A percentile compares a stretch with the other conserved stretches of the same genome.
Evolutionary conservation across 2,888 invertebrate genomes (phyloP).

Genomic region (Ophion ventricosus): DNA sequence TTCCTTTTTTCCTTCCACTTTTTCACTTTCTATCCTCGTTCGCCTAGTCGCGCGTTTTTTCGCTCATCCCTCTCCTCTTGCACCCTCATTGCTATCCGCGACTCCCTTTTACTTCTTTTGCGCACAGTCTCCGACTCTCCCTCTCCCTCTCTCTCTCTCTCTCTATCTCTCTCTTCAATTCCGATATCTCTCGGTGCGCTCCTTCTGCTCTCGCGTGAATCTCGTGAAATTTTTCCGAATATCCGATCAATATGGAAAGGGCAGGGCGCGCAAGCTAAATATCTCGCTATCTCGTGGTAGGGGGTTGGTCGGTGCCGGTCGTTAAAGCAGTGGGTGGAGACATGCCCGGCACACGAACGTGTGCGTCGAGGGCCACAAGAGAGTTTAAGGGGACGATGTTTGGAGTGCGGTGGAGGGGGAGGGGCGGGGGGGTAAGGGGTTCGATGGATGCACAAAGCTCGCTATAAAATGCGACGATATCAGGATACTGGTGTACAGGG

Average conservation of each 20-base stretch:
- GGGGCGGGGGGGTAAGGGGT: slow-evolving; percentile 42
- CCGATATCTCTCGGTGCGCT: slow-evolving; percentile 45
- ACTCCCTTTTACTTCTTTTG: slow-evolving; percentile 55
- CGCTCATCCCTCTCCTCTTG: slow-evolving; percentile 52
- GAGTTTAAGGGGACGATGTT: slow-evolving; percentile 62
- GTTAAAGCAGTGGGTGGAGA: slow-evolving; percentile 66
- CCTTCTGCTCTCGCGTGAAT: slow-evolving; percentile 65
- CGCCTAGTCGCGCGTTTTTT: slow-evolving; percentile 57
- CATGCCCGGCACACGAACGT: slow-evolving; percentile 56
- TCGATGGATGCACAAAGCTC: slow-evolving; percentile 62
- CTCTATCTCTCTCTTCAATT: slow-evolving; percentile 49
- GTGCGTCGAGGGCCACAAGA: slow-evolving; percentile 59
- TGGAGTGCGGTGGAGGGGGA: slow-evolving; percentile 47
- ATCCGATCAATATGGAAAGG: slow-evolving; percentile 80
- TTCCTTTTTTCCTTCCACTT: slow-evolving; percentile 47
- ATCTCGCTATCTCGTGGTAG: slow-evolving; percentile 64
- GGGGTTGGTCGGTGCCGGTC: slow-evolving; percentile 62
- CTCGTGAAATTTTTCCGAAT: slow-evolving; percentile 81
- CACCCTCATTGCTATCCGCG: slow-evolving; percentile 55
- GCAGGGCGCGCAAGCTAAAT: slow-evolving; percentile 70
- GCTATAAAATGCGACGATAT: slow-evolving; percentile 59
- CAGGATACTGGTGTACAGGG: slow-evolving; percentile 38
- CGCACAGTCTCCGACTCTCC: slow-evolving; percentile 52
- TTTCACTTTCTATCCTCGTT: slow-evolving; percentile 65
- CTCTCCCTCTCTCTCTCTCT: slow-evolving; percentile 41